phyloP scores from a whole-genome alignment of 2,113 vertebrate genomes.

The Coreoperca whiteheadi region DNA sequence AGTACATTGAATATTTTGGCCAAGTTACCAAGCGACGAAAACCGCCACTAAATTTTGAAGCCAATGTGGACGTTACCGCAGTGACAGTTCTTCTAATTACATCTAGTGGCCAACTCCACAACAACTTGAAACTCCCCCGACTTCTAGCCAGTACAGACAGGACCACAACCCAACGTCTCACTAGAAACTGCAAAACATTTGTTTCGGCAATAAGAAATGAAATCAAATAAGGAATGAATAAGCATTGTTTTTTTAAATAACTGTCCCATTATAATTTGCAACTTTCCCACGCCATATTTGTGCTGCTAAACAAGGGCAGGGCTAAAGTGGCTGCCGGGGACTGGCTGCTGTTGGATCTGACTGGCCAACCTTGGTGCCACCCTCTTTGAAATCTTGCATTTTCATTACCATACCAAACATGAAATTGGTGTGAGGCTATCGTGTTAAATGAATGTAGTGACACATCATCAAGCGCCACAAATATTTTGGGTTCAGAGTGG shows the following conservation, averaged over 20 bases:
- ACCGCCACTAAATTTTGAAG: constrained; percentile 9
- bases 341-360: background rate
- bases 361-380: background rate
- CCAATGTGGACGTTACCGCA: constrained; percentile 12
- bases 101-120: constrained; percentile 24
- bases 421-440: background rate
- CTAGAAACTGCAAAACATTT: background rate
- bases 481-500: background rate
- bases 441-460: background rate
- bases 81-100: constrained; percentile 20
- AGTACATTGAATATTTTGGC: constrained; percentile 32
- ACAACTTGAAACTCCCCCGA: background rate
- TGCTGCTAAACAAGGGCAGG: background rate
- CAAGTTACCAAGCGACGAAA: constrained; percentile 24
- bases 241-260: background rate
- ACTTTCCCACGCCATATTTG: background rate
- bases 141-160: constrained; percentile 1
- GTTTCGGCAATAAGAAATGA: background rate
- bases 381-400: background rate
- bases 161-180: constrained; percentile 7
- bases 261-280: background rate
- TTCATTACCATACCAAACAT: background rate
- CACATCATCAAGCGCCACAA: background rate
- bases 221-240: background rate
- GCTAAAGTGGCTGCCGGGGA: background rate